Conservation (phyloP, 2,113 vertebrate species). For the Heptranchias perlo region DNA sequence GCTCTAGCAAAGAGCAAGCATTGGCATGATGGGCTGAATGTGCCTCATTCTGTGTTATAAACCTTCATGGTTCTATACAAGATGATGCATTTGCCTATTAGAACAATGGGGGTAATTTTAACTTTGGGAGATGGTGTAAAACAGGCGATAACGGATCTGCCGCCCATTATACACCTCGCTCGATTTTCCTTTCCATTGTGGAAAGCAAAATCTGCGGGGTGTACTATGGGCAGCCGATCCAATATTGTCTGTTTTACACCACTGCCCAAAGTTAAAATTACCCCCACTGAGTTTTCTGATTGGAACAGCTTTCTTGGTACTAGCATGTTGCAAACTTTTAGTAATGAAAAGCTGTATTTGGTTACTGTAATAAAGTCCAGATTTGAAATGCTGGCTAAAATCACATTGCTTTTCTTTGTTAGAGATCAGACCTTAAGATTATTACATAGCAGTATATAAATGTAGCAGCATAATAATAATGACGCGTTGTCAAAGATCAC, state of each 20-base stretch:
- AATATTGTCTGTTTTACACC: neutral
- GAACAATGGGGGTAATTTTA: neutral
- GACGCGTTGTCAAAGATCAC: neutral
- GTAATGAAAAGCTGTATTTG: neutral
- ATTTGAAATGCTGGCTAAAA: conserved; percentile 16
- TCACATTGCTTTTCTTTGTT: neutral
- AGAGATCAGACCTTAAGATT: neutral
- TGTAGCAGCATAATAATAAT: neutral
- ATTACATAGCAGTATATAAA: neutral
- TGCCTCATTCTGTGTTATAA: neutral
- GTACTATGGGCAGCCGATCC: neutral
- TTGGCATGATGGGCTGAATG: neutral
- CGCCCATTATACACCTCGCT: too few relatives aligned
- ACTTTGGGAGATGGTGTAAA: neutral
- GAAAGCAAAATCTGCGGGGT: neutral
- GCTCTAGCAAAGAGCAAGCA: neutral
- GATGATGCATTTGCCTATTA: neutral
- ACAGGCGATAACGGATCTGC: neutral
- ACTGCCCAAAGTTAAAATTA: neutral
- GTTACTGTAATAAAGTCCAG: neutral
- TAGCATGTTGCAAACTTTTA: conserved; percentile 1
- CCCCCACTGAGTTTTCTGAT: neutral
- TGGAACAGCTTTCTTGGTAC: neutral
- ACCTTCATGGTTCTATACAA: neutral
- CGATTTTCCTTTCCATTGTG: too few relatives aligned